Conservation (phyloP, 2,113 vertebrate species). For the Copsychus sechellarum region DNA sequence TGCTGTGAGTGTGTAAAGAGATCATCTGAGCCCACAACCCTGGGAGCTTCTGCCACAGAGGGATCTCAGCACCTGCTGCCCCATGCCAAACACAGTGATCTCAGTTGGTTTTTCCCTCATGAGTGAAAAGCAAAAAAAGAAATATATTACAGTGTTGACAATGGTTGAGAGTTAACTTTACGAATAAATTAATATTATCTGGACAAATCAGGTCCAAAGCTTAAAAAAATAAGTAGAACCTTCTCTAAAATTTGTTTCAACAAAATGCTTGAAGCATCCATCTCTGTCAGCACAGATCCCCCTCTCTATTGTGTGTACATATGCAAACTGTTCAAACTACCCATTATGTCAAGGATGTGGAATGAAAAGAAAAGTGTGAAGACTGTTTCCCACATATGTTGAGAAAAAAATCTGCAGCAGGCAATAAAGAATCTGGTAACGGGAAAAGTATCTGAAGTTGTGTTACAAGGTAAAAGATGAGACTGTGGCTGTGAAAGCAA, state of each 20-base stretch:
- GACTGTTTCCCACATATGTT: slow-evolving; percentile 24
- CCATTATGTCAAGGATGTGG: neutral
- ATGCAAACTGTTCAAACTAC: slow-evolving; percentile 31
- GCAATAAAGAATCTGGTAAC: slow-evolving; percentile 3
- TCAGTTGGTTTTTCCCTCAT: neutral
- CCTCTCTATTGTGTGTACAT: neutral
- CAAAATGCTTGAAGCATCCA: neutral
- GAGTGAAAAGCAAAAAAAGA: neutral
- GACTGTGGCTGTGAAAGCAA: slow-evolving; percentile 5
- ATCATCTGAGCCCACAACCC: neutral
- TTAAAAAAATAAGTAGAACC: neutral
- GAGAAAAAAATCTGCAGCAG: slow-evolving; percentile 11
- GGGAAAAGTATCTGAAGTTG: slow-evolving; percentile 16
- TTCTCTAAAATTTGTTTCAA: neutral
- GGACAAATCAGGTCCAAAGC: neutral
- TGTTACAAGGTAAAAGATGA: slow-evolving; percentile 15
- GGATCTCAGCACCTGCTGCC: neutral
- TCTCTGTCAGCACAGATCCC: neutral
- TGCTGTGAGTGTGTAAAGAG: rapidly evolving
- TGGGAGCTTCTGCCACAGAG: neutral
- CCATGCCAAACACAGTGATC: no score
- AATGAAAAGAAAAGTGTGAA: slow-evolving; percentile 18
- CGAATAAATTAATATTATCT: neutral
- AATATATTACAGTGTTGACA: neutral
- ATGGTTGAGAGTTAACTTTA: neutral